phyloP scores from a whole-genome alignment of 2,888 invertebrate species.

The Melieria omissa region DNA sequence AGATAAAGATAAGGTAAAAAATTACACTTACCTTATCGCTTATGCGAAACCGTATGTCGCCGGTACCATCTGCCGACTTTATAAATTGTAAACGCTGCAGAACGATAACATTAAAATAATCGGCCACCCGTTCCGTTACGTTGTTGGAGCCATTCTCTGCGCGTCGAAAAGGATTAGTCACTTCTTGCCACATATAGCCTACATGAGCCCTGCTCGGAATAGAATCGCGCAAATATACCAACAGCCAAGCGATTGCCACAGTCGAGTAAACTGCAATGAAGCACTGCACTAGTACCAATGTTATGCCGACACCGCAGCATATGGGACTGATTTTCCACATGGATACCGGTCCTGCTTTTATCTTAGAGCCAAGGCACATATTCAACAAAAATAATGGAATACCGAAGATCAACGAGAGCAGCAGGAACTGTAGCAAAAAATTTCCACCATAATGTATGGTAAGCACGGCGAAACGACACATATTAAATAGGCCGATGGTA shows the following conservation, averaged over 20 bases:
- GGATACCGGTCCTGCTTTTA: constrained; percentile 86
- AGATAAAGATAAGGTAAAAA: no score
- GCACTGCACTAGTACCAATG: constrained; percentile 81
- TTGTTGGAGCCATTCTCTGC: constrained; percentile 67
- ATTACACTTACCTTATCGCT: constrained; percentile 60
- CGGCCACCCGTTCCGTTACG: constrained; percentile 81
- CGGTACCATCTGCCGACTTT: constrained; percentile 59
- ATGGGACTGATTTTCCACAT: constrained; percentile 95
- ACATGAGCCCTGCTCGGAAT: constrained; percentile 70
- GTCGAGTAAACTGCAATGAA: constrained; percentile 88
- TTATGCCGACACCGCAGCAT: constrained; percentile 89
- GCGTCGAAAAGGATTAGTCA: constrained; percentile 71
- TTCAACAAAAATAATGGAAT: constrained; percentile 88
- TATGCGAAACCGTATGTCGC: constrained; percentile 58
- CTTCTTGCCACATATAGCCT: constrained; percentile 55
- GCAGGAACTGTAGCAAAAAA: constrained; percentile 88
- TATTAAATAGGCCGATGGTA: constrained; percentile 88
- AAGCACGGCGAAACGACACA: constrained; percentile 86
- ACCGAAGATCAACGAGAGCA: constrained; percentile 83
- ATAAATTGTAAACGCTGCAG: constrained; percentile 69
- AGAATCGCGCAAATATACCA: constrained; percentile 87
- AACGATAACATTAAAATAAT: constrained; percentile 88
- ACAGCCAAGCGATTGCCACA: constrained; percentile 90
- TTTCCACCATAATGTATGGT: constrained; percentile 88
- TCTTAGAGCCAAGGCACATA: constrained; percentile 85